phyloP scores from a whole-genome alignment of 1,140 invertebrate species.

The Nixonia krombeini region DNA sequence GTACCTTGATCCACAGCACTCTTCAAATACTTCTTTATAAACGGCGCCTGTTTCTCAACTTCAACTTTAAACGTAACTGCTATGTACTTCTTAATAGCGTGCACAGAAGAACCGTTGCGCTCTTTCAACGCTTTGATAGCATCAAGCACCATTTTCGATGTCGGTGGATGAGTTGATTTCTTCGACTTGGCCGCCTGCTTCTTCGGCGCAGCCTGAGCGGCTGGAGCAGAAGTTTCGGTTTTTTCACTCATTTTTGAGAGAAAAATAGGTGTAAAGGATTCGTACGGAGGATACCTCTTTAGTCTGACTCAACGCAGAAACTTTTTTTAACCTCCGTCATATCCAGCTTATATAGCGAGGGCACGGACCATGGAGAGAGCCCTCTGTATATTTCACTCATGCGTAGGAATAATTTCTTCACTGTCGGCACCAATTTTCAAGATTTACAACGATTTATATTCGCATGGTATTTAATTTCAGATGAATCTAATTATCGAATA shows the following conservation, averaged over 20 bases:
- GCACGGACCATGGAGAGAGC: not conserved
- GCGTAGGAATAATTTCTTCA: no score
- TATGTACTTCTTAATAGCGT: no score
- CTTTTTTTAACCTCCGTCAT: no score
- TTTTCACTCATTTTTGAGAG: not conserved
- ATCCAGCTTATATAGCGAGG: not conserved
- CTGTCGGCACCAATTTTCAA: no score
- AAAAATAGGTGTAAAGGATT: not conserved
- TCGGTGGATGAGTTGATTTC: slow-evolving; percentile 69
- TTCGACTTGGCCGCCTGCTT: slow-evolving; percentile 54
- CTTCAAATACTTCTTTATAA: slow-evolving; percentile 75
- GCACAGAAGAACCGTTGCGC: slow-evolving; percentile 75
- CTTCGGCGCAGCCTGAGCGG: slow-evolving; percentile 2
- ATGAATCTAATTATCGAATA: no score
- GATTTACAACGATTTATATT: no score
- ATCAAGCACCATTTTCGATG: slow-evolving; percentile 72
- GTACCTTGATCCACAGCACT: slow-evolving; percentile 71
- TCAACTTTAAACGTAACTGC: slow-evolving; percentile 73
- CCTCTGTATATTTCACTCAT: no score
- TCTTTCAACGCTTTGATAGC: slow-evolving; percentile 76
- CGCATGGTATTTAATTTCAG: no score
- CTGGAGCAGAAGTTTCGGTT: not conserved
- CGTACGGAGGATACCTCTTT: not conserved
- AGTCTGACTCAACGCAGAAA: no score
- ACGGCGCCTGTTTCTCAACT: slow-evolving; percentile 73